Evolutionary conservation across 1,140 invertebrate genomes (phyloP).

Genomic region (Oreohelix idahoensis): DNA sequence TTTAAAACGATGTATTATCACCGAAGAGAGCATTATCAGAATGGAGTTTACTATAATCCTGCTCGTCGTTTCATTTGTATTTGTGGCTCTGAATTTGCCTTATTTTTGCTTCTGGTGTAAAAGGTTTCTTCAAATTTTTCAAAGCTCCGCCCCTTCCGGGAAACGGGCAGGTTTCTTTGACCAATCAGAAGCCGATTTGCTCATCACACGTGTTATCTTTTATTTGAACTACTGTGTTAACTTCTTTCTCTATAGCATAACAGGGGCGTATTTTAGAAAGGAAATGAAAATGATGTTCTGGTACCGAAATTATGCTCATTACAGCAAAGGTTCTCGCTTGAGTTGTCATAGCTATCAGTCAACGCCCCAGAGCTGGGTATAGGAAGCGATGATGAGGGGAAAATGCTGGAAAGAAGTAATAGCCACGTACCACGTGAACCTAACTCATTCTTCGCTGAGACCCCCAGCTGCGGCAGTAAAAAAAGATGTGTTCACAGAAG

Average conservation of each 20-base stretch:
- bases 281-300: conserved; percentile 41
- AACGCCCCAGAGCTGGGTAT: conserved; percentile 17
- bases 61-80: conserved; percentile 58
- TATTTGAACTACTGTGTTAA: conserved; percentile 69
- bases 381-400: neutral
- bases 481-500: no score
- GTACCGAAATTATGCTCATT: conserved; percentile 16
- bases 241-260: conserved; percentile 69
- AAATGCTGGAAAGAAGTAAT: no score
- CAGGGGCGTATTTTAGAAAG: conserved; percentile 53
- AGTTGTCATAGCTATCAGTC: neutral
- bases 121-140: conserved; percentile 43
- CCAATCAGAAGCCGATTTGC: conserved; percentile 44
- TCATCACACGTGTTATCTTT: conserved; percentile 63
- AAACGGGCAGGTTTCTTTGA: neutral
- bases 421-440: no score
- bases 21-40: conserved; percentile 60
- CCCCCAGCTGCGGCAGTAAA: no score
- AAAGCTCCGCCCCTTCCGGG: neutral
- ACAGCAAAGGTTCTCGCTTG: conserved; percentile 5
- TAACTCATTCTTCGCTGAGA: no score
- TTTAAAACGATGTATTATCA: conserved; percentile 44
- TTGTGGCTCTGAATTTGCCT: conserved; percentile 60
- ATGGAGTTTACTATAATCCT: conserved; percentile 62
- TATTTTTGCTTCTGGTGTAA: conserved; percentile 64